Conservation (phyloP, 2,797 vertebrate genomes). For the Benthosema pterotum region DNA sequence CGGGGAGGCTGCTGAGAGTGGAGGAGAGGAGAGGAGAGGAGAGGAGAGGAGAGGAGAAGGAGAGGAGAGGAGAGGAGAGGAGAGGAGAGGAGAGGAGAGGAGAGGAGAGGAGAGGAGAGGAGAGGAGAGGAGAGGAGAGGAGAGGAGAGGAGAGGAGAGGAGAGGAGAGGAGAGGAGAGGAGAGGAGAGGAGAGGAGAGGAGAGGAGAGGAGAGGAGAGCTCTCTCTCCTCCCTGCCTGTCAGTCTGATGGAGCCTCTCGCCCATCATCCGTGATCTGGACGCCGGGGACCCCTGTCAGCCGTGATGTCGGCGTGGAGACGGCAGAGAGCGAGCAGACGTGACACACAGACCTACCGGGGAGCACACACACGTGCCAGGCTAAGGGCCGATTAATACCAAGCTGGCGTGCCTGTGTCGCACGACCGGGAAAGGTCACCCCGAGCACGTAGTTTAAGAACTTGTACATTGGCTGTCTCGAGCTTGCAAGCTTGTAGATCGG, state of each 20-base stretch:
- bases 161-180: slow-evolving; percentile 25
- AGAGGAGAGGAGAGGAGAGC: slow-evolving; percentile 26
- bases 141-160: slow-evolving; percentile 25
- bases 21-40: slow-evolving; percentile 22
- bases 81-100: slow-evolving; percentile 25
- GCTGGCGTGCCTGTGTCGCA: too few species aligned
- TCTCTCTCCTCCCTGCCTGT: slow-evolving; percentile 34
- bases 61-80: too few species aligned
- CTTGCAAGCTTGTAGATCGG: too few species aligned
- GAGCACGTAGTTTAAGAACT: too few species aligned
- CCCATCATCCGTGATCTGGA: slow-evolving; percentile 45
- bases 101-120: slow-evolving; percentile 25
- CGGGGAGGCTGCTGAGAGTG: slow-evolving; percentile 9
- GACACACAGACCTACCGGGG: slow-evolving; percentile 21
- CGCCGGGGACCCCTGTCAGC: slow-evolving; percentile 39
- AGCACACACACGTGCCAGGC: slow-evolving; percentile 13
- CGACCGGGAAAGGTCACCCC: too few species aligned
- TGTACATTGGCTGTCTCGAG: not conserved
- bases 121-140: slow-evolving; percentile 25
- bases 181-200: too few species aligned
- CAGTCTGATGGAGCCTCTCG: slow-evolving; percentile 39
- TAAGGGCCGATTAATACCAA: too few species aligned
- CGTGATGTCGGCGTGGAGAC: slow-evolving; percentile 26
- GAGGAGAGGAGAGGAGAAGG: slow-evolving; percentile 5
- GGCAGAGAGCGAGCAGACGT: slow-evolving; percentile 25